Evolutionary conservation across 1,140 invertebrate species (phyloP).

Genomic region (Drosophila fuyamai): DNA sequence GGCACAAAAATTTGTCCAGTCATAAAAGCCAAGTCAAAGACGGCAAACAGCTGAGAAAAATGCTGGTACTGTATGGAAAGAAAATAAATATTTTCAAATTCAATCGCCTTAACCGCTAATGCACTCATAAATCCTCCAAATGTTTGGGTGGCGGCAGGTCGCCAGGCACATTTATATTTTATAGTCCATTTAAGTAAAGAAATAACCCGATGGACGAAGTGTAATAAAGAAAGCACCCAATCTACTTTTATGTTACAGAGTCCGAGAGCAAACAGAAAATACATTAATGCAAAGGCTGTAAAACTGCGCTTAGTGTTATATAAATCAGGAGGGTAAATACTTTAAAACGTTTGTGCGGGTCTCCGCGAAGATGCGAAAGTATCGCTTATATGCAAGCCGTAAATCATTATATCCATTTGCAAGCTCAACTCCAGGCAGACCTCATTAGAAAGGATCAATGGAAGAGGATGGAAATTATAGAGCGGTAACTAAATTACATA

Average conservation of each 20-base stretch:
- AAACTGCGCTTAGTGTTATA: conserved; percentile 56
- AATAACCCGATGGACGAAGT: conserved; percentile 29
- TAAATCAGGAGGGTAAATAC: conserved; percentile 23
- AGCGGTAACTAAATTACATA: background rate
- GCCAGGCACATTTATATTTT: conserved; percentile 39
- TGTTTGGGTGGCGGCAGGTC: conserved; percentile 36
- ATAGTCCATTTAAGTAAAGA: conserved; percentile 44
- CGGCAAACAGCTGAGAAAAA: conserved; percentile 14
- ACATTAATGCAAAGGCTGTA: conserved; percentile 52
- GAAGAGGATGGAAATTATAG: conserved; percentile 2
- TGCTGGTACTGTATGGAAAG: conserved; percentile 13
- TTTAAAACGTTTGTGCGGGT: conserved; percentile 7
- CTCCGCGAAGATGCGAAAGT: conserved; percentile 14
- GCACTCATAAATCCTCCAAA: conserved; percentile 65
- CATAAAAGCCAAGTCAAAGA: conserved; percentile 54
- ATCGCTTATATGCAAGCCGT: conserved; percentile 24
- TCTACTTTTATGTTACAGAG: conserved; percentile 61
- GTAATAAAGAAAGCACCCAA: conserved; percentile 54
- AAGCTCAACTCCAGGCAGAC: background rate
- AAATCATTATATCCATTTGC: conserved; percentile 29
- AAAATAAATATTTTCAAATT: conserved; percentile 50
- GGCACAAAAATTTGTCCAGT: conserved; percentile 64
- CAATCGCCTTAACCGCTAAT: conserved; percentile 63
- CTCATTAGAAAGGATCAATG: conserved; percentile 39
- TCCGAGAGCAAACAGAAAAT: conserved; percentile 38